Base-by-base conservation (phyloP, 2,113 vertebrate genomes). In the Morone chrysops region DNA sequence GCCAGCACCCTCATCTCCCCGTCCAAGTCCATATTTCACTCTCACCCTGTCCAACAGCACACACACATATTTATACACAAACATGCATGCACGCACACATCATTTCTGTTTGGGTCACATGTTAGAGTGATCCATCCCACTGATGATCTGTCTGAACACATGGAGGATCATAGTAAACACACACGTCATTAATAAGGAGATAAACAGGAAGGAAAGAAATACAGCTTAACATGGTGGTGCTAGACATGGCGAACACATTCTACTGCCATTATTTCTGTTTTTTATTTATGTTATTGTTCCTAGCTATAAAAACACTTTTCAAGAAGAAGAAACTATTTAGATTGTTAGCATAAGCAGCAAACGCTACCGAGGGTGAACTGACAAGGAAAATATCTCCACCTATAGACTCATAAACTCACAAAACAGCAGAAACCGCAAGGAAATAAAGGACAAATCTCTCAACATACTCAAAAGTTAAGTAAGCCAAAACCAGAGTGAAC, bases 1-100 rank as follows among this genome's bases (percentile, higher is more conserved):
- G 71, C 86, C 90, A 93, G 88, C 89, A 45, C 81, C 70, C 84
- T 88, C 83, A 78, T 90, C 86, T 89, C 80, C 74, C 65, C 77
- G 63, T 87, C 85, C 84, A 87, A 90, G 68, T 90, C 81, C 81
- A 90, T 92, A 91, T 94, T 92, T 93, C 90, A 91, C 85, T 86
- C 88, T 86, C 84, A 87, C 88, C 86, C 84, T 82, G 83, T 92
- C 85, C 78, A 85, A 59, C 66, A 80, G 25, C 59, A 43, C 70
- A 0, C 77, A 56, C 45, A 60, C 16, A 59, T 13, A 48, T 51
- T 50, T 62, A 62, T 50, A 5, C 53, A 43, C 54, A 74, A 47
- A 74, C 56, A 60, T 20, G 9, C 47, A 63, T 7, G 5, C 61
- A 43, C 62, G 45, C 65, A 63, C 80, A 53, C 43, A 70, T 11